Evolutionary conservation across 2,888 invertebrate genomes (phyloP), one percentile per base, ranked within the genome.

Genomic region (Leptura quadrifasciata): DNA sequence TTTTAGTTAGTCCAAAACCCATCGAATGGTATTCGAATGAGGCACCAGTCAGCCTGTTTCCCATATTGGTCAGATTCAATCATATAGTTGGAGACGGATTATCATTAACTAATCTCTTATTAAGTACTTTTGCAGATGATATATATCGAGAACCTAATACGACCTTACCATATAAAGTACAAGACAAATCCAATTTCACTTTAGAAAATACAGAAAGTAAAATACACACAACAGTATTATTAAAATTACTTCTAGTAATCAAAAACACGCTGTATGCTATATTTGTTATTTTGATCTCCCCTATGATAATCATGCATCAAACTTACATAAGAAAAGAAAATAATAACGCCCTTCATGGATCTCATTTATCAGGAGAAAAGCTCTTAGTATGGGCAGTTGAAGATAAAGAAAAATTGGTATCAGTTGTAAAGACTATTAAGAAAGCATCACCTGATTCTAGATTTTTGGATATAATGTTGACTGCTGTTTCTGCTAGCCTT

Each of bases 1-100:
- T 92, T 69, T 82, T 91, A 52, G 86, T 92, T 1, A 90, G 88
- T 4, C 77, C 80, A n/a, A 74, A 63, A 17, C 74, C 70, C 10
- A 54, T 65, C 18, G 9, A 54, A n/a, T 64, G 63, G 63, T 8
- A 72, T 61, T 12, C 17, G 12, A 54, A 27, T 20, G 63, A 63
- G 10, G 24, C 18, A 47, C 17, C 31, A 20, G 8, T 52, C 15
- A 27, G 15, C n/a, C 4, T 10, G 12, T 69, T 39, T 55, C 58
- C 52, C 18, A n/a, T 70, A 15, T 9, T 74, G 9, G 6, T 74
- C 8, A 61, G 74, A 20, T 61, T 69, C 17, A 70, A 57, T 54
- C 74, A 74, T 18, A 18, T 54, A 21, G 27, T 70, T 21, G 68
- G 69, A 31, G 74, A 74, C 35, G 74, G 68, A 15, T n/a, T 60